Conservation (phyloP, 2,888 invertebrate genomes). For the Ganaspis brasiliensis region DNA sequence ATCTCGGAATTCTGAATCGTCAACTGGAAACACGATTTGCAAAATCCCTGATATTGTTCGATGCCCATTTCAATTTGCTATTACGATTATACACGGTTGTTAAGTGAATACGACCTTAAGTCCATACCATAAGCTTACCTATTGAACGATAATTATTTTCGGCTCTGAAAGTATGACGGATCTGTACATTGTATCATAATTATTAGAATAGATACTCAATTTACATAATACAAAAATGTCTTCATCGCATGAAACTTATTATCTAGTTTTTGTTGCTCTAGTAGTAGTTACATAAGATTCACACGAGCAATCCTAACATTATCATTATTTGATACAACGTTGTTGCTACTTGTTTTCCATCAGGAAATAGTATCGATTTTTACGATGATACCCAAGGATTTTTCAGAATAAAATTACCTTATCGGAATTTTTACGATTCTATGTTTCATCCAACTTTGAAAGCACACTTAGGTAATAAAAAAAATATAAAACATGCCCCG, state of each 20-base stretch:
- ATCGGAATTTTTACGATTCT: constrained; percentile 16
- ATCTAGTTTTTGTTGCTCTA: not conserved
- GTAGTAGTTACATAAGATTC: not conserved
- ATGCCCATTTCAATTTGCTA: constrained; percentile 13
- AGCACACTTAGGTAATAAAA: constrained; percentile 8
- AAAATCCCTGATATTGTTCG: constrained; percentile 29
- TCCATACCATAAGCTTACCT: not conserved
- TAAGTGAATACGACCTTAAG: not conserved
- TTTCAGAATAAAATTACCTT: constrained; percentile 19
- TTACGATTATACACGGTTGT: not conserved
- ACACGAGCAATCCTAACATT: not conserved
- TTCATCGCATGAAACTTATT: no score
- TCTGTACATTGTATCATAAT: no score
- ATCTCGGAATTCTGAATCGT: constrained; percentile 9
- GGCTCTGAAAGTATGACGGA: no score
- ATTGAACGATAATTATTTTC: not conserved
- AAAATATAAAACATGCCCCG: not conserved
- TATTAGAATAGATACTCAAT: no score
- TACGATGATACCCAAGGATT: constrained; percentile 35
- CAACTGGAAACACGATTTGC: constrained; percentile 24
- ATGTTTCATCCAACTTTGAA: constrained; percentile 8
- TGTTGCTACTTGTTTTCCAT: constrained; percentile 27
- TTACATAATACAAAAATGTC: no score
- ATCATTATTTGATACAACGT: constrained; percentile 5
- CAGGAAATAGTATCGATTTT: constrained; percentile 38